phyloP scores from a whole-genome alignment of 2,888 invertebrate species.

The Harpalus rubripes region DNA sequence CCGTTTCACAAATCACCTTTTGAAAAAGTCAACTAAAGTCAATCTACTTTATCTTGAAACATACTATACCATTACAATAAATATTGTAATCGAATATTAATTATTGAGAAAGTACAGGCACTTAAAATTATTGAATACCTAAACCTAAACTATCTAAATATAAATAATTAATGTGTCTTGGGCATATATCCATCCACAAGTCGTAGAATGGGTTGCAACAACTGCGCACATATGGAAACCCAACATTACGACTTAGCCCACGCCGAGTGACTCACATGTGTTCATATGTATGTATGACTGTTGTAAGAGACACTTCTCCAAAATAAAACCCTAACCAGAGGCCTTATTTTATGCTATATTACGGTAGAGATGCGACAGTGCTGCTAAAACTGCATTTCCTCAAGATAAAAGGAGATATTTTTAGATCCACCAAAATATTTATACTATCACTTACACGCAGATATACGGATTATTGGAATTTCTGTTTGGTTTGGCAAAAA shows the following conservation, averaged over 20 bases:
- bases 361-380: background rate
- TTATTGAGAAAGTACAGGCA: background rate
- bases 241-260: slow-evolving; percentile 6
- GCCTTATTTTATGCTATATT: slow-evolving; percentile 6
- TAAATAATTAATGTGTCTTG: background rate
- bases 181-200: slow-evolving; percentile 8
- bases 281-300: background rate
- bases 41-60: no score
- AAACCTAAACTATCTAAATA: background rate
- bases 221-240: slow-evolving; percentile 41
- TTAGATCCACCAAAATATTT: background rate
- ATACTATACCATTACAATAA: no score
- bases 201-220: slow-evolving; percentile 16
- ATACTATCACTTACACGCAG: background rate
- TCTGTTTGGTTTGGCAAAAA: background rate
- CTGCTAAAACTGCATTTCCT: background rate
- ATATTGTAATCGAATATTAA: background rate
- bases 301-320: slow-evolving; percentile 9
- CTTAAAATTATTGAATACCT: background rate
- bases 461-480: background rate
- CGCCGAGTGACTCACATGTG: slow-evolving; percentile 38
- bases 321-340: slow-evolving; percentile 23
- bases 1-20: no score
- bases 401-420: background rate
- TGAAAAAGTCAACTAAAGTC: no score